Evolutionary conservation across 2,113 vertebrate genomes (phyloP).

Genomic region (Pituophis catenifer): DNA sequence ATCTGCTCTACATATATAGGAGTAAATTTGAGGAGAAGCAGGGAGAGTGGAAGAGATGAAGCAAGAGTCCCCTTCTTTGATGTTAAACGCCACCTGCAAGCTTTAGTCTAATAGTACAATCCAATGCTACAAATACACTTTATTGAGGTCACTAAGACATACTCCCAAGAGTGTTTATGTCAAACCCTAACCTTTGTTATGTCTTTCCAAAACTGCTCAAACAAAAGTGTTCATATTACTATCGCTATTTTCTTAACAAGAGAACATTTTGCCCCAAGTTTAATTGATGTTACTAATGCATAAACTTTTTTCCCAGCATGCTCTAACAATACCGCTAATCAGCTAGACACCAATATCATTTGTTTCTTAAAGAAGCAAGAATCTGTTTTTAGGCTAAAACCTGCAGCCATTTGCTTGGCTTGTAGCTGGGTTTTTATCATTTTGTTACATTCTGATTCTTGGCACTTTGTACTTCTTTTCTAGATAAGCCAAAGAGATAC

Average conservation of each 20-base stretch:
- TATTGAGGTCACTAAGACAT: neutral
- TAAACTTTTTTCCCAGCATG: neutral
- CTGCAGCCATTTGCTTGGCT: neutral
- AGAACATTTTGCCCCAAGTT: neutral
- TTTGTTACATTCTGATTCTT: neutral
- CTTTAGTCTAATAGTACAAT: neutral
- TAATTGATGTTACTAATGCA: neutral
- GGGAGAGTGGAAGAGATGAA: neutral
- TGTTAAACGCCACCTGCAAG: neutral
- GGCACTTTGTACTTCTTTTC: neutral
- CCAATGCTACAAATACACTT: neutral
- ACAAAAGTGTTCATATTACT: neutral
- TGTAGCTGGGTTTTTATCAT: neutral
- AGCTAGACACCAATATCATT: neutral
- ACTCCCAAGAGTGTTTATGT: neutral
- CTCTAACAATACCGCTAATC: neutral
- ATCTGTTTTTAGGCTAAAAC: neutral
- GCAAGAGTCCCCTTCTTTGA: neutral
- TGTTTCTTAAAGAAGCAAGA: neutral
- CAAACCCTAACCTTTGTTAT: neutral
- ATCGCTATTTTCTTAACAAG: neutral
- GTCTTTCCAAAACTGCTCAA: neutral
- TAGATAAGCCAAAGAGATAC: constrained; percentile 12
- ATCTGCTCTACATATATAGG: neutral
- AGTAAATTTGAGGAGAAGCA: neutral